Base-by-base conservation (phyloP, 2,113 vertebrate genomes). In the Psophia crepitans region DNA sequence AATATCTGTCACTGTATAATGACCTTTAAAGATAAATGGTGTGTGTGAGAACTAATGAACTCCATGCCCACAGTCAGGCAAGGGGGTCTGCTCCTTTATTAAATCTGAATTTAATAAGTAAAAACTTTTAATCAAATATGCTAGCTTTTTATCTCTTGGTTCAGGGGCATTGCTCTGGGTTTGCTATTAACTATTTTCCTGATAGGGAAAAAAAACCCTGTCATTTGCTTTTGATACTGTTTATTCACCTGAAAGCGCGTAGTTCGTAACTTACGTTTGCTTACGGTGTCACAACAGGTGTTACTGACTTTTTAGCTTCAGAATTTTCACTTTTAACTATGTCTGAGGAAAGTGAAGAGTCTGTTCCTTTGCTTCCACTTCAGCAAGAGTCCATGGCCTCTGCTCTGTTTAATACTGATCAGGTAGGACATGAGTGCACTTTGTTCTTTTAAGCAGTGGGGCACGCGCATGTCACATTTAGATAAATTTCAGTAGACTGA, bases 341-440 rank as follows among this genome's bases (percentile, higher is more conserved):
- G 97, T 97, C 90, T 91, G 77, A 94, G 92, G 96, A 95, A 93
- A 84, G 86, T 85, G 93, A 96, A 97, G 97, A 98, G 83, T 97
- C 84, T 81, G 78, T 97, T 95, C 97, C 97, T 90, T 97, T 97
- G 94, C 97, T 98, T 96, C 95, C 93, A 85, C 94, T 96, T 88
- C 96, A 97, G 94, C 91, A 84, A 94, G 95, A 97, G 91, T 92
- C 89, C 95, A n/a, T 97, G 92, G 66, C 90, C 78, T 96, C 87
- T 89, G 70, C 95, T 94, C 90, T 90, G 79, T 94, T 93, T 96
- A 96, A 94, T 96, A 70, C 86, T 92, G 53, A 96, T 92, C 92
- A 97, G 69, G 93, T 96, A 96, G 96, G 95, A 89, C 82, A 93
- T 53, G 56, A 97, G 90, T 94, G 96, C 58, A 93, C 89, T 94